Evolutionary conservation across 2,888 invertebrate genomes (phyloP), one percentile per base, ranked within the genome.

Genomic region (Smittia aterrima): DNA sequence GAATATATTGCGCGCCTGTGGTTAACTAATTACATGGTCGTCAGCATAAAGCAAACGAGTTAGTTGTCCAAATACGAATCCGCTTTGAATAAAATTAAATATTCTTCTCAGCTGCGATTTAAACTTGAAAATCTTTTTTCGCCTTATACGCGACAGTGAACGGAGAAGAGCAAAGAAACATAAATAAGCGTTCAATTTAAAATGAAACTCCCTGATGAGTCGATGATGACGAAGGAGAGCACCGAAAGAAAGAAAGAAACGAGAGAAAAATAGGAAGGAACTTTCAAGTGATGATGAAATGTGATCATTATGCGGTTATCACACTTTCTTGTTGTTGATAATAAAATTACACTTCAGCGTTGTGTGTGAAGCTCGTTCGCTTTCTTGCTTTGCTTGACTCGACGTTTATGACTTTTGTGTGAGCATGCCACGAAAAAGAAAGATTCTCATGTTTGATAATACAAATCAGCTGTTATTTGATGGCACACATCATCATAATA

Each of bases 241-340:
- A 38, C 4, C 38, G 38, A n/a, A n/a, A n/a, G n/a, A n/a, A n/a
- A n/a, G n/a, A n/a, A n/a, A n/a, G n/a, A n/a, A n/a, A n/a, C n/a
- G n/a, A n/a, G n/a, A n/a, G n/a, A n/a, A n/a, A n/a, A n/a, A n/a
- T n/a, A 38, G 38, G 38, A 38, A 38, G 38, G 38, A 38, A 38
- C 4, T 11, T 38, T 38, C 6, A 38, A 38, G 38, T 38, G 38
- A 38, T 38, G 38, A 38, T 38, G 38, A 38, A 38, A 38, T 38
- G 38, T 38, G 38, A 38, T 38, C 38, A 38, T 68, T 68, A 68
- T 68, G 68, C 68, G 68, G 68, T 68, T 68, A 41, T 68, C 68
- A 68, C 40, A 68, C 68, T 68, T 68, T 32, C 13, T 47, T 47
- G 47, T 47, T 13, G 47, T 38, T 38, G 38, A 38, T 38, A 38